Conservation (phyloP, 2,888 invertebrate species). For the Zygothrica quintamaculata region DNA sequence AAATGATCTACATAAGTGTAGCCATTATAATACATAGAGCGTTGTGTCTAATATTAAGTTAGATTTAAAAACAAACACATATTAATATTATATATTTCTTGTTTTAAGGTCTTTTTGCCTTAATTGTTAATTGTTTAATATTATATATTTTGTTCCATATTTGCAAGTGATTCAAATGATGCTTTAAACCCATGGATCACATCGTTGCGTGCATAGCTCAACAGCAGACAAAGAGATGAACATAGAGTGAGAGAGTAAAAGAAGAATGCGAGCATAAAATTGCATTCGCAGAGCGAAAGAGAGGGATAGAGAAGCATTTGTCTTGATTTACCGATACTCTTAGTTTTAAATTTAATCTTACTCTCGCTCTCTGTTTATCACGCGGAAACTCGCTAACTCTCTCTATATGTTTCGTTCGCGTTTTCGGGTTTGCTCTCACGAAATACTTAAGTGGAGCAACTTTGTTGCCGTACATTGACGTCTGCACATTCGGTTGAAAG, state of each 20-base stretch:
- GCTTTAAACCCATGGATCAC: not conserved
- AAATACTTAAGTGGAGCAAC: slow-evolving; percentile 54
- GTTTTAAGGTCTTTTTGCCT: too few relatives aligned
- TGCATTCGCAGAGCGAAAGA: slow-evolving; percentile 15
- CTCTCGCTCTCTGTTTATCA: slow-evolving; percentile 3
- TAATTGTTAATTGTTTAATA: not conserved
- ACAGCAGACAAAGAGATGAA: slow-evolving; percentile 22
- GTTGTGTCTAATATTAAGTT: too few relatives aligned
- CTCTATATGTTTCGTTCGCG: slow-evolving; percentile 8
- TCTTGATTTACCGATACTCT: slow-evolving; percentile 10
- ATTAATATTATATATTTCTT: too few relatives aligned
- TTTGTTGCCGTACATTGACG: slow-evolving; percentile 75
- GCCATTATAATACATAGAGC: too few relatives aligned
- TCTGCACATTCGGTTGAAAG: slow-evolving; percentile 31
- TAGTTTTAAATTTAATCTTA: slow-evolving; percentile 4
- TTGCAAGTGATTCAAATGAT: too few relatives aligned
- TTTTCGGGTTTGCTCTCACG: too few relatives aligned
- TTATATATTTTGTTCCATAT: not conserved
- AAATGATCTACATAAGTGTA: too few relatives aligned
- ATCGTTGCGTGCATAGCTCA: slow-evolving; percentile 9
- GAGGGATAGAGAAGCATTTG: too few relatives aligned
- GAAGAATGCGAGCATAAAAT: slow-evolving; percentile 7
- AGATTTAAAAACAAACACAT: too few relatives aligned
- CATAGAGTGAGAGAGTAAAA: slow-evolving; percentile 7
- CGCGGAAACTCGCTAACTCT: too few relatives aligned